Evolutionary conservation across 2,113 vertebrate species (phyloP).

Genomic region (Daphoenositta chrysoptera): DNA sequence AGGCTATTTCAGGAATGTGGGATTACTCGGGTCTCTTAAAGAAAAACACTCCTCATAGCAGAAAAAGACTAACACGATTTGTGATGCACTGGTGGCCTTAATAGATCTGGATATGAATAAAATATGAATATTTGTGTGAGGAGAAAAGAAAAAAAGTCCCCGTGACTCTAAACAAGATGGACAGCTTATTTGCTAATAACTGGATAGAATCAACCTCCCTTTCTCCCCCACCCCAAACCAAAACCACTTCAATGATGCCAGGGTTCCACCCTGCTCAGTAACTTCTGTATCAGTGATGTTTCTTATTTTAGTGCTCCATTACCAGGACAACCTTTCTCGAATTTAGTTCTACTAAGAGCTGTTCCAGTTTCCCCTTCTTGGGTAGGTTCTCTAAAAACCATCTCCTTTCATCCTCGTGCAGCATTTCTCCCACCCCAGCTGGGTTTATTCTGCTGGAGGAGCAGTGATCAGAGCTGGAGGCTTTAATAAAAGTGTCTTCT

Average conservation of each 20-base stretch:
- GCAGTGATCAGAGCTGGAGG: fast-evolving
- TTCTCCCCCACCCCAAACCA: background rate
- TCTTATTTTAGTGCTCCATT: background rate
- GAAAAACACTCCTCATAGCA: background rate
- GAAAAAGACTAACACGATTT: background rate
- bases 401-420: fast-evolving
- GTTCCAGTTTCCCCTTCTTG: background rate
- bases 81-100: background rate
- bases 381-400: background rate
- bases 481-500: background rate
- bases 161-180: background rate
- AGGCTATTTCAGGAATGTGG: background rate
- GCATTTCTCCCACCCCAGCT: background rate
- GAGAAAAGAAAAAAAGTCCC: background rate
- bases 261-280: background rate
- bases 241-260: background rate
- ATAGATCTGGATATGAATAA: background rate
- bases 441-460: background rate
- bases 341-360: background rate
- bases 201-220: background rate
- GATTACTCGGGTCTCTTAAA: background rate
- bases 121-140: background rate
- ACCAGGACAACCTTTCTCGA: background rate
- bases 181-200: background rate
- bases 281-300: background rate